These are phyloP conservation scores for Tamias sibiricus DNA, from an alignment of 2,113 vertebrate species.

Conservation along the genomic window DNA sequence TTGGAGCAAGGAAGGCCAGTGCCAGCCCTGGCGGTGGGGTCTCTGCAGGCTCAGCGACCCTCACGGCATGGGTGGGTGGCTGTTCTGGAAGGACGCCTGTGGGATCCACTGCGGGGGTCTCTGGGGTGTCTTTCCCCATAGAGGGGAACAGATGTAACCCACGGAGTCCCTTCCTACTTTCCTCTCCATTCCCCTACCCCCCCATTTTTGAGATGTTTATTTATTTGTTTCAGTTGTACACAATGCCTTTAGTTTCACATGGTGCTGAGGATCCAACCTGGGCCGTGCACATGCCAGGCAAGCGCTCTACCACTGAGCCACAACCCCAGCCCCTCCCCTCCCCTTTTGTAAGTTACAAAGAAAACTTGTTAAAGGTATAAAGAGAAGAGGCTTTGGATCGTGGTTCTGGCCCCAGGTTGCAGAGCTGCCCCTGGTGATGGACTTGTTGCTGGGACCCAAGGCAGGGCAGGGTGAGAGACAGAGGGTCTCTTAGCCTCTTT, in stretches of 20 bases:
- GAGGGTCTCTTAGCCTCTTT: too few species aligned
- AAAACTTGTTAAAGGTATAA: background rate
- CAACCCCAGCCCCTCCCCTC: accelerated
- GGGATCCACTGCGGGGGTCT: background rate
- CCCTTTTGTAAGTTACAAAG: background rate
- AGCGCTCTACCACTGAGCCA: too few species aligned
- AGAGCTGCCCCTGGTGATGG: background rate
- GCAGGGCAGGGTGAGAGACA: background rate
- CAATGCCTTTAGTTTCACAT: too few species aligned
- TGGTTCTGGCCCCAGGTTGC: background rate
- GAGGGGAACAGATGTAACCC: background rate
- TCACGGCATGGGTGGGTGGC: background rate
- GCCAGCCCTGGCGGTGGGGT: background rate
- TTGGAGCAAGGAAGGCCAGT: background rate
- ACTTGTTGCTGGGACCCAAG: background rate
- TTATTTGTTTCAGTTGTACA: too few species aligned
- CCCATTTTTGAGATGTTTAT: too few species aligned
- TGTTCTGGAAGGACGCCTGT: too few species aligned
- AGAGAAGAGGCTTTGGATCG: background rate
- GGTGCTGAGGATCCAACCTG: background rate
- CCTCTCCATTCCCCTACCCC: too few species aligned
- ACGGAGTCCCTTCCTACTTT: too few species aligned
- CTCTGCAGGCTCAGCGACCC: background rate
- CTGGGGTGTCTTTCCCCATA: background rate
- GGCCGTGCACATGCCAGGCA: background rate